Evolutionary conservation across 2,797 vertebrate genomes (phyloP), one percentile per base, ranked within the genome.

Genomic region (Mareca strepera): DNA sequence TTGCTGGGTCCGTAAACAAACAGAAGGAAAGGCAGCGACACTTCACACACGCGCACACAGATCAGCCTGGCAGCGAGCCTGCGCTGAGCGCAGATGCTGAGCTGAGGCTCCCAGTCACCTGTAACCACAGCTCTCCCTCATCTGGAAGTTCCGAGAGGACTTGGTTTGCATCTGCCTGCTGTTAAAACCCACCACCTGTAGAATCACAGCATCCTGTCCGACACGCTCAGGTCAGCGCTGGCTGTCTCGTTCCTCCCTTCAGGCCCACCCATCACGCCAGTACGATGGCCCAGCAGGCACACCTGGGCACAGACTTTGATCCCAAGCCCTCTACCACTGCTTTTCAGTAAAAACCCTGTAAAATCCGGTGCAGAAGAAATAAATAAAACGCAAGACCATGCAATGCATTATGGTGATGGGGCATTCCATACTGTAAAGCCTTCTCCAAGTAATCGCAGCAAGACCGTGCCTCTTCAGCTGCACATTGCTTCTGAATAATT

Each of bases 231-330:
- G 48, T 55, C 0, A 21, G 9, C 2, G 6, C 23, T 80, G 56
- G 15, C 48, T 77, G 22, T 33, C 69, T 81, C 50, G 13, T 22
- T 31, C 62, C 62, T 64, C 28, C 28, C 62, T 64, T 43, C 20
- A 20, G 26, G 10, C 39, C 39, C 15, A 28, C 29, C 26, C 58
- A 74, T 41, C 63, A 70, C 0, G 0, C 5, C 0, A 0, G 53
- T 37, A 74, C 52, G 31, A 76, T 1, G 9, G n/a, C 79, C 41
- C 3, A 88, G 52, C 5, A 2, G 43, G 75, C 29, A 31, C 43
- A 13, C 37, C 64, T 5, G 33, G 67, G 52, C 46, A 41, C 12
- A 22, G 43, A 64, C 33, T 88, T 50, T 9, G 64, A 94, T 75
- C 39, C 55, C 29, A 92, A 66, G 43, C 22, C 29, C n/a, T 33